Conservation (phyloP, 2,113 vertebrate species). For the Glareola pratincola region DNA sequence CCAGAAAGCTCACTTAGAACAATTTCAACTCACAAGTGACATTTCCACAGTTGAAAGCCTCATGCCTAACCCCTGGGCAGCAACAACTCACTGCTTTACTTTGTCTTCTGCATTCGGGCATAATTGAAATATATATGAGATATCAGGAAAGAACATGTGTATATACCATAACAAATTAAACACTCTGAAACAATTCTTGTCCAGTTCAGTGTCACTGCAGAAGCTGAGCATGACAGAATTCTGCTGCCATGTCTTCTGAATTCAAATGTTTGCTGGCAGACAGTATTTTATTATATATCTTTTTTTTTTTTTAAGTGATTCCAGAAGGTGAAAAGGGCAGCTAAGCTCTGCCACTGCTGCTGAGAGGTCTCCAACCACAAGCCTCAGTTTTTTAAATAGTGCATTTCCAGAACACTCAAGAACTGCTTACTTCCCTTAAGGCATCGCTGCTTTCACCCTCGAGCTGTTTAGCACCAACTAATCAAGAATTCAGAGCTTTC, state of each 20-base stretch:
- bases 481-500: not conserved
- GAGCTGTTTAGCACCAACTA: not conserved
- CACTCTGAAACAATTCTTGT: not conserved
- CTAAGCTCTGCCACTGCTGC: not conserved
- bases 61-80: not conserved
- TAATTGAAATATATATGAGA: slow-evolving; percentile 31
- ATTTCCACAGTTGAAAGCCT: not conserved
- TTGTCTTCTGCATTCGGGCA: not conserved
- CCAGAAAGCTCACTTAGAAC: not conserved
- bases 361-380: not conserved
- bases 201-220: not conserved
- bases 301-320: not conserved
- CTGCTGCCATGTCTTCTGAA: not conserved
- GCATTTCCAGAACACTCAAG: not conserved
- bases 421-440: not conserved
- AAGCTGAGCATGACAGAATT: not conserved
- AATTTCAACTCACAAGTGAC: not conserved
- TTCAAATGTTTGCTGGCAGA: not conserved
- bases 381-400: not conserved
- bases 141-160: not conserved
- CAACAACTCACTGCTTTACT: not conserved
- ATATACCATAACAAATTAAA: slow-evolving; percentile 20
- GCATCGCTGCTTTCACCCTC: not conserved
- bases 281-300: not conserved
- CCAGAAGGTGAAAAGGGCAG: not conserved